A percentile compares a stretch with the other conserved stretches of the same genome.
Conservation (phyloP, 1,140 invertebrate species). For the Diorhabda sublineata region DNA sequence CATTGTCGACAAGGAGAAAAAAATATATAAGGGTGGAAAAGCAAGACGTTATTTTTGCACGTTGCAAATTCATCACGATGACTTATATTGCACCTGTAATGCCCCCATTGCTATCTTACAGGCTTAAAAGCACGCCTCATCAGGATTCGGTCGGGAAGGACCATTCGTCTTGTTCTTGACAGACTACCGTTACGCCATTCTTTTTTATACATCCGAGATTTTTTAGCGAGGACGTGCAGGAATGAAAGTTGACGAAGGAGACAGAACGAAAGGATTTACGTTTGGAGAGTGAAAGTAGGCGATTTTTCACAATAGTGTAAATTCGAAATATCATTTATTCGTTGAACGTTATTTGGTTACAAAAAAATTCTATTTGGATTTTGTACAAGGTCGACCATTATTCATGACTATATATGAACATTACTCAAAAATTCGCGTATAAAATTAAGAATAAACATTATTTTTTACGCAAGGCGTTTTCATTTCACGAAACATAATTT, state of each 20-base stretch:
- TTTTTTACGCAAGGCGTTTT: too few relatives aligned
- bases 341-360: too few relatives aligned
- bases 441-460: too few relatives aligned
- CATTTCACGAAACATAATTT: too few relatives aligned
- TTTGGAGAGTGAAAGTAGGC: background rate
- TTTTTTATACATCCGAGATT: conserved; percentile 5
- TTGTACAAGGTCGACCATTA: too few relatives aligned
- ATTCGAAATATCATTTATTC: too few relatives aligned
- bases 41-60: conserved; percentile 7
- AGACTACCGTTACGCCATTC: conserved; percentile 4
- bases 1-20: background rate
- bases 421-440: too few relatives aligned
- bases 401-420: too few relatives aligned
- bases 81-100: conserved; percentile 14
- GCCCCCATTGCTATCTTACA: conserved; percentile 1
- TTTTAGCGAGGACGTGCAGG: background rate
- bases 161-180: conserved; percentile 4
- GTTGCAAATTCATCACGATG: conserved; percentile 9
- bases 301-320: too few relatives aligned
- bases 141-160: conserved; percentile 5
- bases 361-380: too few relatives aligned
- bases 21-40: background rate
- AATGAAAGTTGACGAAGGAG: background rate
- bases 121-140: conserved; percentile 1
- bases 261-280: background rate